Conservation (phyloP, 2,797 vertebrate species). For the Morus bassanus region DNA sequence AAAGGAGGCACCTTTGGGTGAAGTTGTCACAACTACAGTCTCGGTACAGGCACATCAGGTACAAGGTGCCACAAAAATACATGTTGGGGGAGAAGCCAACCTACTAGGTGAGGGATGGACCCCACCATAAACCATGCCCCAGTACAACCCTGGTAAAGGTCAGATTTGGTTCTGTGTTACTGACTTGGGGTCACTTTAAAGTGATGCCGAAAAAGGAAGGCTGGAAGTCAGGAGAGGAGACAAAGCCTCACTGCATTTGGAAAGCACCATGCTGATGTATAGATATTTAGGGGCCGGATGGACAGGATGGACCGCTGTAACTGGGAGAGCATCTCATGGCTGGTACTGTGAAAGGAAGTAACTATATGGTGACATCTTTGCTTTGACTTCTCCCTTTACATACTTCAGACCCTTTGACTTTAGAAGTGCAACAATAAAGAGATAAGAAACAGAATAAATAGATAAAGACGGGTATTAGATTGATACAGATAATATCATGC, state of each 20-base stretch:
- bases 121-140: not conserved
- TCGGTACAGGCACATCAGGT: not conserved
- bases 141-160: not conserved
- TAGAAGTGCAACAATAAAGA: rapidly evolving
- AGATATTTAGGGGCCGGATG: not conserved
- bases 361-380: not conserved
- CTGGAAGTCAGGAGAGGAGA: not conserved
- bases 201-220: not conserved
- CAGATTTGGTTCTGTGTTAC: not conserved
- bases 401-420: not conserved
- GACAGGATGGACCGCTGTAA: not conserved
- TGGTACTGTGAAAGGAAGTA: not conserved
- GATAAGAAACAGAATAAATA: not conserved
- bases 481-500: not conserved
- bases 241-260: not conserved
- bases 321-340: not conserved
- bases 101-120: not conserved
- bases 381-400: not conserved
- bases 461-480: not conserved
- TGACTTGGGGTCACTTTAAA: not conserved
- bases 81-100: not conserved
- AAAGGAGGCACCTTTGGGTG: not conserved
- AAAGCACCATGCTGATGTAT: not conserved
- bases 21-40: not conserved
- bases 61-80: not conserved